Base-by-base conservation (phyloP, 1,140 invertebrate genomes). In the Drosophila chauvacae region DNA sequence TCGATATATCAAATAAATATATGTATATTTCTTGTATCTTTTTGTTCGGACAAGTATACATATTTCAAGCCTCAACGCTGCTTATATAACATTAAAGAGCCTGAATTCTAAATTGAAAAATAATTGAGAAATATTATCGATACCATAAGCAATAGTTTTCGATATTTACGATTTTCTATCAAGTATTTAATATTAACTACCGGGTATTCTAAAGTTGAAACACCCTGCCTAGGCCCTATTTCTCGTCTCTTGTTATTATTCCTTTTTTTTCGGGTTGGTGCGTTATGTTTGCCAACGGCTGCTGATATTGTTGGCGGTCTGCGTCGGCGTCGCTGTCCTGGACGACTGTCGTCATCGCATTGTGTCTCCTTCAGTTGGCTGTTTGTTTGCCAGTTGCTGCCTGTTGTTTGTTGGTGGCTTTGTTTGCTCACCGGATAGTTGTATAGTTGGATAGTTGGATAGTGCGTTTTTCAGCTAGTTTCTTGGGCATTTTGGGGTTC, bases 301-400 rank as follows among this genome's bases (percentile, higher is more conserved):
- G 55, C 71, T 70, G 74, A 76, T 77, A 60, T 59, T 60, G 70
- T 65, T 55, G 73, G 53, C 73, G 35, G 72, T 77, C 74, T 42
- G 41, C 41, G 61, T 47, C 47, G 35, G 61, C 59, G 35, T 48
- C 37, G 55, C 55, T 50, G 51, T 64, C 60, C 77, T 37, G 62
- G 80, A 73, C 72, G 80, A 77, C 77, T 85, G 73, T 84, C 66
- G 71, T 79, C 76, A 76, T 80, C 76, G 73, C 69, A 63, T 81
- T 86, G 82, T 83, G 58, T 58, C 26, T 68, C 44, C 64, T 58
- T 59, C 37, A 41, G 37, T 45, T 42, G 51, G 14, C 37, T 60
- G 62, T 50, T 65, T 55, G 50, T 39, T 76, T 68, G 68, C 66
- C 37, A 39, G 48, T 47, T 47, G 51, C 33, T 53, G 37, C 60